phyloP scores from a whole-genome alignment of 2,113 vertebrate genomes.

The Protobothrops flavoviridis region DNA sequence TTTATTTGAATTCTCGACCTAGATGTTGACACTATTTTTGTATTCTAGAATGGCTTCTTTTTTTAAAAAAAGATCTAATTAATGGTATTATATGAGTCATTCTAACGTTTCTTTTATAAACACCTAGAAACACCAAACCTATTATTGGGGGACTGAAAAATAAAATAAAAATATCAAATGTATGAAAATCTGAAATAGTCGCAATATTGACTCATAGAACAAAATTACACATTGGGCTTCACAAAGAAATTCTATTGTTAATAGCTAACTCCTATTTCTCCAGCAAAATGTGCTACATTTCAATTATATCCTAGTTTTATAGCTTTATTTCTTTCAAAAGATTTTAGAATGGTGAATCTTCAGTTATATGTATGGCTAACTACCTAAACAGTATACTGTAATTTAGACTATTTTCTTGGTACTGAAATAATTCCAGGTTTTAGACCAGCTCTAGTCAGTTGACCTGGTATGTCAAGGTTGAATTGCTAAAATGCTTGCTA shows the following conservation, averaged over 20 bases:
- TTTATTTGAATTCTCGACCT: no score
- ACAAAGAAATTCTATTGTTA: neutral
- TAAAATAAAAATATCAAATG: neutral
- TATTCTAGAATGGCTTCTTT: neutral
- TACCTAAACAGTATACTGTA: neutral
- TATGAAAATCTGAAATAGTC: neutral
- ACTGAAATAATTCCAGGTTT: neutral
- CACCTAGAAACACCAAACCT: neutral
- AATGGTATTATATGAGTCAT: neutral
- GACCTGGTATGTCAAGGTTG: neutral
- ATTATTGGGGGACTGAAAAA: neutral
- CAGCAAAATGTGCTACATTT: neutral
- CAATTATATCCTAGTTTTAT: neutral
- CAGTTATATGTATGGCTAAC: neutral
- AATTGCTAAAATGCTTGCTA: no score
- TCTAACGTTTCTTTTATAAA: neutral
- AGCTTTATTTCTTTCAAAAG: neutral
- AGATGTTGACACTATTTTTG: neutral
- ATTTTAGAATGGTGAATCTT: neutral
- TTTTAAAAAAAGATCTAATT: neutral
- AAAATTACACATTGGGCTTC: neutral
- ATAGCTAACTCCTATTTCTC: neutral
- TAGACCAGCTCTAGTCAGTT: neutral
- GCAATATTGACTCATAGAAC: neutral
- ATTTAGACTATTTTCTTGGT: neutral